Evolutionary conservation across 2,113 vertebrate species (phyloP), one percentile per base, ranked within the genome.

Genomic region (Pelecanus crispus): DNA sequence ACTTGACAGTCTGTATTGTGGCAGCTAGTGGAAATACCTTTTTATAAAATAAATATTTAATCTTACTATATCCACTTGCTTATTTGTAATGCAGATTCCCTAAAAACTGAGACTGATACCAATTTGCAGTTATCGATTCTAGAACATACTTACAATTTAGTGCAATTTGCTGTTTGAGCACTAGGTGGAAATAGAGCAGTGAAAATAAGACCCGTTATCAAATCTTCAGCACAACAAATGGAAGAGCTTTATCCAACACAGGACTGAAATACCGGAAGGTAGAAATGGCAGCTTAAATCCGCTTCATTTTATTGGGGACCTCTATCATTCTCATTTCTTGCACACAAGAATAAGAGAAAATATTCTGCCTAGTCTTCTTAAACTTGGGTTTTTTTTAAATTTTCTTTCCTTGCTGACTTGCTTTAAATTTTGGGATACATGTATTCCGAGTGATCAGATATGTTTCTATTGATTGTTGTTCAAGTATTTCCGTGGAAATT

Each of bases 141-240:
- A 61, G 82, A 93, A 86, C 10, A 8, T 66, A 49, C 50, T 17
- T 21, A 19, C 4, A 25, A 38, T 21, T 66, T 7, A 38, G 38
- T 82, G 97, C 77, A 93, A 80, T 91, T 78, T 47, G 21, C 62
- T 10, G 26, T 91, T 63, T 31, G 50, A 84, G 53, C 96, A 93
- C 87, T 97, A 98, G 97, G 96, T 97, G 97, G 95, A 95, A 98
- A 95, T 53, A 97, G 88, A 97, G 92, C 61, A 81, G 55, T 61
- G 87, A 80, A 95, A 96, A 96, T 94, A 71, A 63, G 40, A 86
- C 2, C 19, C 1, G 0, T 52, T 71, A 25, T 4, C 38, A 52
- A 14, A 4, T 44, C 38, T 38, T 42, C 49, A 53, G 49, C 25
- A 8, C 16, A 72, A 12, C 21, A 45, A 94, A 92, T 42, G 68